phyloP scores from a whole-genome alignment of 2,113 vertebrate genomes.

The Dasyprocta punctata region DNA sequence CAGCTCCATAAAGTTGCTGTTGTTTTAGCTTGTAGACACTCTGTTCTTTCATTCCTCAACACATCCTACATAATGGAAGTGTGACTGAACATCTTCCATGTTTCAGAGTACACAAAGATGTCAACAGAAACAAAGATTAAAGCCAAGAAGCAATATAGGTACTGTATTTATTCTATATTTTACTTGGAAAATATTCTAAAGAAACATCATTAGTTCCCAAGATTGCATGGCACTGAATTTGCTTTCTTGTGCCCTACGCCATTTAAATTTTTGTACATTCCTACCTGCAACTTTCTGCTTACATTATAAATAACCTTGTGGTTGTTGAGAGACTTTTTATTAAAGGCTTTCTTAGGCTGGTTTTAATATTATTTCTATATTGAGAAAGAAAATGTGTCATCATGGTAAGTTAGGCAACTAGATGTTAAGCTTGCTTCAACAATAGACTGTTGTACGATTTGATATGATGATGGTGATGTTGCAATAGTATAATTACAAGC shows the following conservation, averaged over 20 bases:
- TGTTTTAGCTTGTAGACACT: neutral
- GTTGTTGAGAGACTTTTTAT: neutral
- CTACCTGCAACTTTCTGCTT: slow-evolving; percentile 16
- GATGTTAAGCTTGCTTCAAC: slow-evolving; percentile 4
- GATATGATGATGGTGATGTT: neutral
- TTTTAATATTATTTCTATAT: slow-evolving; percentile 7
- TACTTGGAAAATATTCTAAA: slow-evolving; percentile 52
- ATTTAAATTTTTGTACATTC: slow-evolving; percentile 18
- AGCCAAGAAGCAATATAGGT: neutral
- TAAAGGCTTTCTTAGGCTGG: neutral
- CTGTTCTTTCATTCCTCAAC: neutral
- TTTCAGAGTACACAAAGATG: neutral
- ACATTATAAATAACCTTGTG: neutral
- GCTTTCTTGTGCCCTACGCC: neutral
- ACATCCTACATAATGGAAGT: neutral
- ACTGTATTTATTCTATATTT: slow-evolving; percentile 22
- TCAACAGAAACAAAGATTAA: slow-evolving; percentile 48
- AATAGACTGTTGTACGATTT: neutral
- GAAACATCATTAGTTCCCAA: slow-evolving; percentile 15
- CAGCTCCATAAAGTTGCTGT: neutral
- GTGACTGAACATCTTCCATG: neutral
- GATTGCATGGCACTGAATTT: neutral
- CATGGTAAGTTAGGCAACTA: neutral
- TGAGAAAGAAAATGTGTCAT: neutral
- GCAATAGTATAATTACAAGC: neutral